These are phyloP conservation scores for Volucella bombylans DNA, from an alignment of 2,888 invertebrate species.

Conservation along the genomic window DNA sequence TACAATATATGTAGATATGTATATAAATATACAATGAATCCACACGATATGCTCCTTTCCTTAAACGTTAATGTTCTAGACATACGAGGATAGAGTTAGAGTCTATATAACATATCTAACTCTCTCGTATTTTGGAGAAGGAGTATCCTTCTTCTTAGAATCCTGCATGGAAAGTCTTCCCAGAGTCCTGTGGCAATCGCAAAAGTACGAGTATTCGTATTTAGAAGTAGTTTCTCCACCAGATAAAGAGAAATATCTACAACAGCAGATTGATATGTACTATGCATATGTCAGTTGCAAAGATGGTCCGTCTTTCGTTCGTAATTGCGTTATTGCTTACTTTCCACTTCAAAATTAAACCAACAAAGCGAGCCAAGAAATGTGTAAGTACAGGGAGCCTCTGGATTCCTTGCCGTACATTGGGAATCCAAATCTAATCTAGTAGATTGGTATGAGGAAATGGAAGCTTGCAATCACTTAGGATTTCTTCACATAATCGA, in stretches of 20 bases:
- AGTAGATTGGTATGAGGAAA: constrained; percentile 18
- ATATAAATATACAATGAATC: background rate
- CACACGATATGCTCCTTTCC: constrained; percentile 47
- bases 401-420: constrained; percentile 38
- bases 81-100: background rate
- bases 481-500: constrained; percentile 62
- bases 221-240: too few relatives aligned
- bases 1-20: too few relatives aligned
- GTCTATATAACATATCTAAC: too few relatives aligned
- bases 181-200: constrained; percentile 23
- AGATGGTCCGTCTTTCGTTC: constrained; percentile 65
- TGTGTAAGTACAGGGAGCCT: constrained; percentile 40
- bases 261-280: constrained; percentile 57
- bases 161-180: constrained; percentile 44
- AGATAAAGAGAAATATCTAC: constrained; percentile 8
- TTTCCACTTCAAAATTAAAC: constrained; percentile 73
- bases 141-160: constrained; percentile 50
- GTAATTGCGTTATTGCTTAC: constrained; percentile 74
- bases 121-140: constrained; percentile 1
- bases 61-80: constrained; percentile 52
- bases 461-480: constrained; percentile 34
- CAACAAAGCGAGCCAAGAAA: constrained; percentile 70
- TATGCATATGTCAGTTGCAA: constrained; percentile 73
- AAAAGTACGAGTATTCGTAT: background rate
- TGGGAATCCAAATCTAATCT: constrained; percentile 70